Evolutionary conservation across 2,888 invertebrate genomes (phyloP).

Genomic region (Aphidius colemani): DNA sequence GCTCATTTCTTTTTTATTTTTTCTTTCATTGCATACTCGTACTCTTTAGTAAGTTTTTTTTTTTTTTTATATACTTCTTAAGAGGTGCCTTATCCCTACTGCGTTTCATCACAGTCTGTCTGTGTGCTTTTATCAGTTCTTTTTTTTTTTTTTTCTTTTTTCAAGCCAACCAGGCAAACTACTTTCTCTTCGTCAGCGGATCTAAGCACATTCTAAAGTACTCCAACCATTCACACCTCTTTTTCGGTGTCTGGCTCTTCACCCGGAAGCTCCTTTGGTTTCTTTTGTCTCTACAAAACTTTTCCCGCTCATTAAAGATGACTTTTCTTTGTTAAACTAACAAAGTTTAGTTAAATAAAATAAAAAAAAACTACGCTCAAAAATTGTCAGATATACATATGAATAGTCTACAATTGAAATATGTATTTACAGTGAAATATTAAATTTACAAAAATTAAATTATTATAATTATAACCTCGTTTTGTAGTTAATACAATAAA

Average conservation of each 20-base stretch:
- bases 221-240: constrained; percentile 33
- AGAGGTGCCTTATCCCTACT: constrained; percentile 8
- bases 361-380: not conserved
- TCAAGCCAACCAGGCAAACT: constrained; percentile 34
- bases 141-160: constrained; percentile 19
- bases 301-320: constrained; percentile 12
- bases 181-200: constrained; percentile 31
- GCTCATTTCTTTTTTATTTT: constrained; percentile 16
- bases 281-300: constrained; percentile 21
- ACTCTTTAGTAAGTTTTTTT: constrained; percentile 23
- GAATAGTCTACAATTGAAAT: not conserved
- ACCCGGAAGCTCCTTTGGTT: constrained; percentile 17
- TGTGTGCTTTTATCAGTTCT: constrained; percentile 25
- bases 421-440: not conserved
- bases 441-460: not conserved
- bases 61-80: not conserved
- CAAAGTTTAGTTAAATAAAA: too few relatives aligned
- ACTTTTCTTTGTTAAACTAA: too few relatives aligned
- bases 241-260: constrained; percentile 5
- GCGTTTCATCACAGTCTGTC: constrained; percentile 27
- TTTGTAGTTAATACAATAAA: not conserved
- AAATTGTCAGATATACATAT: not conserved
- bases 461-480: not conserved
- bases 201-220: constrained; percentile 22
- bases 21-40: constrained; percentile 27